Evolutionary conservation across 2,113 vertebrate genomes (phyloP), one percentile per base, ranked within the genome.

Genomic region (Corapipo altera): DNA sequence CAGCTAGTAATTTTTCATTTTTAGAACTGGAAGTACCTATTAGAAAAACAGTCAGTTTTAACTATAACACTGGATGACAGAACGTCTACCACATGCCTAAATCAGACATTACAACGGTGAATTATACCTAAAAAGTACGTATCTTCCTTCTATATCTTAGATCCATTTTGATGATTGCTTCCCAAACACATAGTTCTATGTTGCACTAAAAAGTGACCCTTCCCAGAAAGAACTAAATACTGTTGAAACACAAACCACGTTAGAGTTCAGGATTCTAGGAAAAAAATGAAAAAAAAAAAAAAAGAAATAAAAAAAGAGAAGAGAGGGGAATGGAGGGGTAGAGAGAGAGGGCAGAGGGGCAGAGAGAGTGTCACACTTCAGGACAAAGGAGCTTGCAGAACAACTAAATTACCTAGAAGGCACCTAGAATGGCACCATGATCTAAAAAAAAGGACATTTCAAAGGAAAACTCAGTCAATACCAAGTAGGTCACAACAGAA

Each of bases 271-370:
- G 3, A 30, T 41, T 66, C 18, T 4, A 33, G 21, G 9, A 0
- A 5, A 2, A 49, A 27, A 17, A 3, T 3, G 1, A 10, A 4
- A 4, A 7, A 4, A 4, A 7, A 46, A 39, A 44, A 28, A 54
- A 52, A 33, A 54, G 9, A 24, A 65, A 15, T 2, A 3, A 14
- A 41, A 9, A 8, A n/a, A 21, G 4, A 46, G 6, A 52, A 9
- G 20, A 39, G 12, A 54, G 17, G 4, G 16, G 26, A 54, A 48
- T 8, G 43, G 43, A 73, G 6, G 12, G 9, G 3, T 6, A 65
- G 20, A 65, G 13, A 62, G 0, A 46, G 8, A 79, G 20, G 17
- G 41, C 5, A 8, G 7, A 18, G 4, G 3, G 14, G 9, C 52
- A 48, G 28, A 46, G 6, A 41, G 62, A 32, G 6, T 6, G 4